Percentiles rank a stretch among this genome's conserved stretches.
These are phyloP conservation scores for Peromyscus polionotus DNA, from an alignment of 2,113 vertebrate genomes.

Conservation along the genomic window DNA sequence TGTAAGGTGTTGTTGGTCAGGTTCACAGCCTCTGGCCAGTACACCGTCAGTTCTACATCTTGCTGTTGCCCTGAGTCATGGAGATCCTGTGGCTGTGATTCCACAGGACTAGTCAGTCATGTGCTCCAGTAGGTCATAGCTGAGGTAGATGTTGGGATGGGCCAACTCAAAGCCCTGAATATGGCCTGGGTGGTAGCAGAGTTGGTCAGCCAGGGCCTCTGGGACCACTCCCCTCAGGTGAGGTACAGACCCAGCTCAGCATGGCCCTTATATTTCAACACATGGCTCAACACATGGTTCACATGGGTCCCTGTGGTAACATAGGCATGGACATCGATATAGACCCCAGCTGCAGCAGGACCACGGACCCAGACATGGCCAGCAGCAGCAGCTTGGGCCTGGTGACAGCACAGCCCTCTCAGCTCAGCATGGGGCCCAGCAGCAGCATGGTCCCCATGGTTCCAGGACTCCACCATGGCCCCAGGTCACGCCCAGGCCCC, in stretches of 20 bases:
- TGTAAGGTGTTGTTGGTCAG: neutral
- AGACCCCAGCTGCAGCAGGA: neutral
- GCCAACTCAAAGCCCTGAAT: neutral
- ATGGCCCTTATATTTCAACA: too few species aligned
- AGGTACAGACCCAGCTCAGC: too few species aligned
- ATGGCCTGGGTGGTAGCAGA: neutral
- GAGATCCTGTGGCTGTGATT: neutral
- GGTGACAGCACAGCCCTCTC: neutral
- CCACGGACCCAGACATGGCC: too few species aligned
- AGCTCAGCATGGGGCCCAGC: neutral
- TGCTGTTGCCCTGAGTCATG: neutral
- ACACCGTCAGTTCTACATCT: neutral
- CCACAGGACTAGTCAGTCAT: neutral
- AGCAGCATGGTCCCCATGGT: neutral
- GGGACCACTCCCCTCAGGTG: too few species aligned
- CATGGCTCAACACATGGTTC: too few species aligned
- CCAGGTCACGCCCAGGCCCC: too few species aligned
- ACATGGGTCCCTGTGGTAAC: too few species aligned
- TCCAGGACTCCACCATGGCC: neutral
- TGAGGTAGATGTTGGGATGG: neutral
- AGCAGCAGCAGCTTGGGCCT: neutral
- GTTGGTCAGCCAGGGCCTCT: too few species aligned
- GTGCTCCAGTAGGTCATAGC: neutral
- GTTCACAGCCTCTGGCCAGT: neutral
- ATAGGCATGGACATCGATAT: neutral